Evolutionary conservation across 2,888 invertebrate genomes (phyloP).

Genomic region (Phyllotreta striolata): DNA sequence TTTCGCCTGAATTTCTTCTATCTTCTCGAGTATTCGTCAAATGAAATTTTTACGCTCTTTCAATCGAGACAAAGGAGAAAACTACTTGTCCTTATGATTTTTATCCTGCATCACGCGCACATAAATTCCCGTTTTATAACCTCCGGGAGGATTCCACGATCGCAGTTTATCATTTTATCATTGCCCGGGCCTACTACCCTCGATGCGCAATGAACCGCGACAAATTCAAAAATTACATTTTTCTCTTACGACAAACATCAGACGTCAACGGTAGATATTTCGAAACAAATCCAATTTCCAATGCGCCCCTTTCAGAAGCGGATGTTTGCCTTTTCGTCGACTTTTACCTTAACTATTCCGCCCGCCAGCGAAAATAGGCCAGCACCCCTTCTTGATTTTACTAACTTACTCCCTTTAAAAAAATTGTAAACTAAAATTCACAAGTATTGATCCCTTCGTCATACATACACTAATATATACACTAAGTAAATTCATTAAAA

Average conservation of each 20-base stretch:
- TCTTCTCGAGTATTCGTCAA: not conserved
- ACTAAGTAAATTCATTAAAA: no score
- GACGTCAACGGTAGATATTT: conserved; percentile 10
- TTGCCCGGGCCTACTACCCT: conserved; percentile 1
- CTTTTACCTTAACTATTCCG: conserved; percentile 7
- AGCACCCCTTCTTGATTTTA: not conserved
- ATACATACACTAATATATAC: no score
- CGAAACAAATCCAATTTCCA: conserved; percentile 14
- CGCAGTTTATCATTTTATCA: not conserved
- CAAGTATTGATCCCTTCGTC: not conserved
- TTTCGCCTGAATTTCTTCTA: not conserved
- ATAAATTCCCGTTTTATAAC: conserved; percentile 17
- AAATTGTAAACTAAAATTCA: conserved; percentile 2
- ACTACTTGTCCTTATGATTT: conserved; percentile 5
- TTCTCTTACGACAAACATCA: conserved; percentile 14
- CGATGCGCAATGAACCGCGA: conserved; percentile 12
- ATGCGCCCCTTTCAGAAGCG: not conserved
- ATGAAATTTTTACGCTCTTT: not conserved
- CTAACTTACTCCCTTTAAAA: not conserved
- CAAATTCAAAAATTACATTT: conserved; percentile 18
- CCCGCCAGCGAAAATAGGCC: not conserved
- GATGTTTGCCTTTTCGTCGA: conserved; percentile 7
- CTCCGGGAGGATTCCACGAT: conserved; percentile 8
- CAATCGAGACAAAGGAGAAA: not conserved
- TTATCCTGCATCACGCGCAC: conserved; percentile 12